phyloP scores from a whole-genome alignment of 2,797 vertebrate genomes.

The Sebastes steindachneri region DNA sequence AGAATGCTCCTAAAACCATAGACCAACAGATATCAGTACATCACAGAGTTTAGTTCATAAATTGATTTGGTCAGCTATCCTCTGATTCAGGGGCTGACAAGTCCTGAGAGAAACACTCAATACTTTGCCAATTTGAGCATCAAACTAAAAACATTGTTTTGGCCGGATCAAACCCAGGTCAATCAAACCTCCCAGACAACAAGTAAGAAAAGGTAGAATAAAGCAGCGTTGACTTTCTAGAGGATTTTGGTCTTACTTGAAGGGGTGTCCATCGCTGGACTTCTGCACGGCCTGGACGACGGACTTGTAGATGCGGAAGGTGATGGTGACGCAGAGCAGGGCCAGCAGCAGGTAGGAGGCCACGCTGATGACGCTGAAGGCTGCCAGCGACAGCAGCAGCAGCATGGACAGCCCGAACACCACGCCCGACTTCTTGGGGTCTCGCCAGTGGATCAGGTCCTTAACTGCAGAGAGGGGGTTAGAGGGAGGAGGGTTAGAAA shows the following conservation, averaged over 20 bases:
- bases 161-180: not conserved
- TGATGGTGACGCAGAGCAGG: constrained; percentile 93
- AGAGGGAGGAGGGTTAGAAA: not conserved
- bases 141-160: not conserved
- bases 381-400: constrained; percentile 91
- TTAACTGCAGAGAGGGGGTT: constrained; percentile 77
- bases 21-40: too few relatives aligned
- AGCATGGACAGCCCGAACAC: constrained; percentile 90
- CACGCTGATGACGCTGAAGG: constrained; percentile 94
- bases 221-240: not conserved
- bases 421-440: constrained; percentile 90
- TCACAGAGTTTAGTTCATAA: too few relatives aligned
- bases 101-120: not conserved
- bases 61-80: too few relatives aligned
- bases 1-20: too few relatives aligned
- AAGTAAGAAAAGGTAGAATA: not conserved
- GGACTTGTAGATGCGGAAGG: constrained; percentile 94
- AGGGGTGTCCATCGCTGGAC: constrained; percentile 91
- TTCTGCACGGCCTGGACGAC: constrained; percentile 94
- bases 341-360: constrained; percentile 91
- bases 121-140: too few relatives aligned
- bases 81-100: not conserved
- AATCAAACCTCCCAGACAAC: not conserved
- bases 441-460: constrained; percentile 92
- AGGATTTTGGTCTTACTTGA: constrained; percentile 84